Percentiles rank a stretch among this genome's conserved stretches.
Conservation (phyloP, 2,797 vertebrate species). For the Moxostoma hubbsi region DNA sequence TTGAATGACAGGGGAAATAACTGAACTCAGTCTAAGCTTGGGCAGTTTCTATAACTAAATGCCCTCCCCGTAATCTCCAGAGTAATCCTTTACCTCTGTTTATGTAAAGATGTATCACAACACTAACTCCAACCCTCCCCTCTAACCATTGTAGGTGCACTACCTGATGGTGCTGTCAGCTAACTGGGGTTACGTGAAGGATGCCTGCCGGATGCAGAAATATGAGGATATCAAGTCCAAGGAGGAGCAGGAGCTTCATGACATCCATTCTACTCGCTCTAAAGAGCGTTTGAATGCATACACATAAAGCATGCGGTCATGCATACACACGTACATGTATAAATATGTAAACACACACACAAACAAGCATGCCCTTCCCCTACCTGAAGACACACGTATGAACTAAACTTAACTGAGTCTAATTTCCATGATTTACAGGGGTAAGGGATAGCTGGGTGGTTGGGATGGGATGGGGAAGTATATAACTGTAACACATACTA, state of each 20-base stretch:
- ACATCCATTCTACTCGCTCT: slow-evolving; percentile 90
- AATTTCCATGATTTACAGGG: slow-evolving; percentile 42
- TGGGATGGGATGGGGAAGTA: slow-evolving; percentile 72
- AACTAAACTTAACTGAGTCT: slow-evolving; percentile 34
- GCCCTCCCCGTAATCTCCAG: not conserved
- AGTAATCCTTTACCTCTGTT: not conserved
- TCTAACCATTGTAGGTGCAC: slow-evolving; percentile 78
- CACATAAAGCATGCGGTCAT: slow-evolving; percentile 78
- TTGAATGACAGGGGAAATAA: slow-evolving; percentile 14
- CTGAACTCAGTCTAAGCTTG: slow-evolving; percentile 5
- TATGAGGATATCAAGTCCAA: slow-evolving; percentile 92
- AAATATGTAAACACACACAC: slow-evolving; percentile 41
- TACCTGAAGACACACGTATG: slow-evolving; percentile 53
- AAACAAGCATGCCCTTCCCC: slow-evolving; percentile 56
- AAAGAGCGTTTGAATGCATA: slow-evolving; percentile 91
- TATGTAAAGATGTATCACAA: not conserved
- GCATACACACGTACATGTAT: slow-evolving; percentile 32
- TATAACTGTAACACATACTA: slow-evolving; percentile 52
- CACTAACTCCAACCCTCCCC: slow-evolving; percentile 51
- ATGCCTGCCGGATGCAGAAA: slow-evolving; percentile 91
- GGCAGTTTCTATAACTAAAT: slow-evolving; percentile 9
- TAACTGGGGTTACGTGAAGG: slow-evolving; percentile 92
- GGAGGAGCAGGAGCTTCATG: slow-evolving; percentile 90
- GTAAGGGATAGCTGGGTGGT: slow-evolving; percentile 59
- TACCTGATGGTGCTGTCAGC: slow-evolving; percentile 91